Percentiles rank a stretch among this genome's conserved stretches.
Evolutionary conservation across 35 echinoderm and acorn worm genomes (phyloP).

Genomic region (Apostichopus californicus): DNA sequence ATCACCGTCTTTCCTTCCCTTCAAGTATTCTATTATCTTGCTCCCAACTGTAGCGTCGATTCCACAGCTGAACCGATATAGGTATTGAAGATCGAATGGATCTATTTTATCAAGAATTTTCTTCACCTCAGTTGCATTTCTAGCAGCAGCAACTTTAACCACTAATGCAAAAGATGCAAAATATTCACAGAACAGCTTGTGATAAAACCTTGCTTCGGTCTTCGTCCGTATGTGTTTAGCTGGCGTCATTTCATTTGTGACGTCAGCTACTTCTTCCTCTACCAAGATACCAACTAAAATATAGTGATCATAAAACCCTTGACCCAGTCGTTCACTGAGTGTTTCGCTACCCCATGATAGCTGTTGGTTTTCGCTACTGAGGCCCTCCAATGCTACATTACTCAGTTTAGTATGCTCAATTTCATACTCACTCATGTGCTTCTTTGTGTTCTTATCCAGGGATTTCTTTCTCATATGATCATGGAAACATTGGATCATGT

Average conservation of each 20-base stretch:
- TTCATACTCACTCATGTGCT: neutral
- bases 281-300: conserved; percentile 12
- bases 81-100: conserved; percentile 26
- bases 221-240: neutral
- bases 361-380: neutral
- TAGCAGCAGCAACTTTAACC: neutral
- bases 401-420: neutral
- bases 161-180: neutral
- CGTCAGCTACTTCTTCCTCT: neutral
- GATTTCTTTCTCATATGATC: neutral
- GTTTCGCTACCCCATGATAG: neutral
- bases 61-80: conserved; percentile 18
- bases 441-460: neutral
- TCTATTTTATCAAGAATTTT: neutral
- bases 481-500: conserved; percentile 33
- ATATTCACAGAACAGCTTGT: conserved; percentile 23
- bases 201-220: conserved; percentile 20
- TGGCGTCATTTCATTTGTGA: neutral
- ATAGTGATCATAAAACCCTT: conserved; percentile 17
- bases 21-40: conserved; percentile 11
- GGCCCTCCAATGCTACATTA: neutral
- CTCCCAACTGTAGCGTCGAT: neutral
- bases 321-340: neutral
- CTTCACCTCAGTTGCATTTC: too few relatives aligned
- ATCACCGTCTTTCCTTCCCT: neutral